Conservation (phyloP, 2,113 vertebrate species). For the human region DNA sequence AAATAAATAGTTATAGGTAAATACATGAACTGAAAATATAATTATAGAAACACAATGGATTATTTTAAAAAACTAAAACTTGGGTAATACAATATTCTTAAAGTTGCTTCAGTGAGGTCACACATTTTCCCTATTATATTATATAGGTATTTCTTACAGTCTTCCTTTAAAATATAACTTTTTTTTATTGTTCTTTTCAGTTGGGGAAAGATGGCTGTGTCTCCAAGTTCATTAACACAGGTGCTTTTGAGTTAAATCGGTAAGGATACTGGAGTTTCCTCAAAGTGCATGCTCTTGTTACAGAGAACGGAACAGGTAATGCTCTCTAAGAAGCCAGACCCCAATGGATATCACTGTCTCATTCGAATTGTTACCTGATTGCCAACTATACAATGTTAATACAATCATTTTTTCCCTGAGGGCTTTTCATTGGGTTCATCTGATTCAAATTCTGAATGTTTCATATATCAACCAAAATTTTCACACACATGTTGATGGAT, state of each 20-base stretch:
- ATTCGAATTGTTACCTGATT: neutral
- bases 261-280: conserved; percentile 75
- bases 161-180: neutral
- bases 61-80: neutral
- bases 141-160: neutral
- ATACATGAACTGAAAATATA: neutral
- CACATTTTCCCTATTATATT: neutral
- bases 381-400: neutral
- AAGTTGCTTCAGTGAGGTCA: neutral
- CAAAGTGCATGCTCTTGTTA: conserved; percentile 55
- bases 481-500: neutral
- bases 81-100: neutral
- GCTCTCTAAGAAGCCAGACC: neutral
- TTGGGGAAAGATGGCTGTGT: conserved; percentile 71
- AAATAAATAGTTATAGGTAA: neutral
- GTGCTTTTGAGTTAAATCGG: conserved; percentile 76
- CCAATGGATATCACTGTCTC: neutral
- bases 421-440: neutral
- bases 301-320: conserved; percentile 82
- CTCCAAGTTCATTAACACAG: conserved; percentile 72
- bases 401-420: neutral
- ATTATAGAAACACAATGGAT: neutral
- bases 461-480: neutral
- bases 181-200: conserved; percentile 51
- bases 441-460: neutral